Evolutionary conservation across 2,797 vertebrate species (phyloP).

Genomic region (Sternarchorhynchus goeldii): DNA sequence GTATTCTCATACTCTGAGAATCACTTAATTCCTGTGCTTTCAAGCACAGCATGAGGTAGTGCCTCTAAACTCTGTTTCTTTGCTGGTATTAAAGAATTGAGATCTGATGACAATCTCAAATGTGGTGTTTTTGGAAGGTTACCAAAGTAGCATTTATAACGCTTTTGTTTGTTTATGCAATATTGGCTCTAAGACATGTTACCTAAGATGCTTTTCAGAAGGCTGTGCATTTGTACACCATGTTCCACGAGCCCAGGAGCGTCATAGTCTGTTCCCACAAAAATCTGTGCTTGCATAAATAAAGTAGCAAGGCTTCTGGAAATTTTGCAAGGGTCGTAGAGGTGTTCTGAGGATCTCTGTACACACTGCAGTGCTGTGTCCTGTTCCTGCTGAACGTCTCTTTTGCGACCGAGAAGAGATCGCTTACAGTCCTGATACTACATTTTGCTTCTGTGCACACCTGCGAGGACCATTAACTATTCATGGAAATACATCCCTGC

Average conservation of each 20-base stretch:
- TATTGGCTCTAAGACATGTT: too few species aligned
- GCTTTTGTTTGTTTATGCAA: too few species aligned
- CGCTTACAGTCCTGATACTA: constrained; percentile 1
- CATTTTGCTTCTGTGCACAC: neutral
- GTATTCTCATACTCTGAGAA: neutral
- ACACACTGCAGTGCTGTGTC: neutral
- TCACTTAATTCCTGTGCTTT: constrained; percentile 7
- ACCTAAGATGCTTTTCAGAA: neutral
- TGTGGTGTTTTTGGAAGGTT: constrained; percentile 10
- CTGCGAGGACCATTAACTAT: constrained; percentile 56
- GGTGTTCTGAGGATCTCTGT: neutral
- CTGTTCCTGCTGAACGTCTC: neutral
- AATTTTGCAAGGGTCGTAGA: neutral
- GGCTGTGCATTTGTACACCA: too few species aligned
- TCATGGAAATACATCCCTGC: constrained; percentile 61
- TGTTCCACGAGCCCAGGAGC: too few species aligned
- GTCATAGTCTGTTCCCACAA: too few species aligned
- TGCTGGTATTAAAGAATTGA: constrained; percentile 11
- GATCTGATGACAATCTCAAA: constrained; percentile 4
- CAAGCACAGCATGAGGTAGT: constrained; percentile 8
- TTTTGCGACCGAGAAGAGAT: neutral
- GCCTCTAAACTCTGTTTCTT: constrained; percentile 25
- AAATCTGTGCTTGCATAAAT: too few species aligned
- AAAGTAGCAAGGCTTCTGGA: neutral
- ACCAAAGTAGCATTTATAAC: too few species aligned